Base-by-base conservation (phyloP, 1,140 invertebrate species). In the Philaenus spumarius region DNA sequence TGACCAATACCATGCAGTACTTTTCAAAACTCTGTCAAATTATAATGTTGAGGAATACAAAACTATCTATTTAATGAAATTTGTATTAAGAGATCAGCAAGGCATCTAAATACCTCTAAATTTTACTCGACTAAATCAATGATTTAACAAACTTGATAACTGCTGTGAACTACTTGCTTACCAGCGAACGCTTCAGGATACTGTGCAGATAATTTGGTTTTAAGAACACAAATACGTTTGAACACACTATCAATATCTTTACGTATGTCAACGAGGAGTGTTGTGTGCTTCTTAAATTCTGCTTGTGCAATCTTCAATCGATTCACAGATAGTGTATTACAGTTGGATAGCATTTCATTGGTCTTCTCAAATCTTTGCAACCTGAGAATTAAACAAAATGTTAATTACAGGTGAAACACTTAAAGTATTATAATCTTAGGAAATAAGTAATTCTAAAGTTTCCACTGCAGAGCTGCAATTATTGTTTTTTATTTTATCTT, bases 291-390 rank as follows among this genome's bases (percentile, higher is more conserved):
- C 65, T 93, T 94, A 60, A 97, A 94, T 64, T 96, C 92, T 20
- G 81, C 79, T 7, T 80, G 82, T 20, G 93, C 89, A 50, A 82
- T 83, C 68, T 93, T 89, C 48, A 91, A 79, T 26, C 93, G 81
- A 58, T 82, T 78, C 7, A 86, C 80, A 3, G 92, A 93, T 3
- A 97, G 72, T 3, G 89, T 84, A 73, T 97, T 97, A 67, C 93
- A 96, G 67, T 97, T 97, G 20, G 92, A 86, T 20, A 97, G 73
- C 94, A 97, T 97, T 80, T 97, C 94, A 70, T 96, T 97, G 2
- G 94, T 96, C 69, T 97, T 97, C 68, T 97, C 95, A 77, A 95
- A 97, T 59, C 93, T 78, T 65, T 93, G 89, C 20, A 97, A 73
- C 92, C 94, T 97, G 70, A 39, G 79, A 75, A 67, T 53, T 65